Base-by-base conservation (phyloP, 1,140 invertebrate species). In the Doryteuthis pealeii region DNA sequence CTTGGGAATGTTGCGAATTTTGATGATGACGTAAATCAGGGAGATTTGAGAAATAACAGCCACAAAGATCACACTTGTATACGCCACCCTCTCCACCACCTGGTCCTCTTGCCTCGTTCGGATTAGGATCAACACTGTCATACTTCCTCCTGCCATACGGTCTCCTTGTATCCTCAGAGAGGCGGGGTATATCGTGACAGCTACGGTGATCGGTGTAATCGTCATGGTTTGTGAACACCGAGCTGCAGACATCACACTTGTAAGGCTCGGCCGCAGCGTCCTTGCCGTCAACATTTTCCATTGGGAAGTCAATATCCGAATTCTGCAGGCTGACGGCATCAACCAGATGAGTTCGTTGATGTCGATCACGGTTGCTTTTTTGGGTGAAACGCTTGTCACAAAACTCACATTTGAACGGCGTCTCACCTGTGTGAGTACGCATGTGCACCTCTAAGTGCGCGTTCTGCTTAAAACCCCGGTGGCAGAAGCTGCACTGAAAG, bases 341-440 rank as follows among this genome's bases (percentile, higher is more conserved):
- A 22, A 62, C 26, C 10, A 22, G 18, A 22, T 62, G 18, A 12
- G 18, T 62, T 22, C 22, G 18, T 22, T 62, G 18, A 28, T 22
- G 26, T 62, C 26, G 22, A n/a, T 62, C 26, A 5, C 26, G 18
- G 18, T 62, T 22, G 26, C 22, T n/a, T n/a, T 62, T 62, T 22
- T 62, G 22, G 2, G 26, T 62, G 54, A n/a, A 62, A 62, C 54
- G 22, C 18, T 22, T 28, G 18, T 62, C 54, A 22, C 26, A 62
- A 62, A 62, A 28, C 54, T 71, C 92, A 87, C 96, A 98, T 28
- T 93, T 93, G 89, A 97, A 98, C 0, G 96, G 96, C 81, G 97
- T 98, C 88, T 98, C 96, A 0, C 96, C 81, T 14, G 81, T 81
- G 65, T 82, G 81, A n/a, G 76, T 80, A 62, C 81, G 71, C 43